These are phyloP conservation scores for Drosophila funebris DNA, from an alignment of 1,140 invertebrate species.

Conservation along the genomic window DNA sequence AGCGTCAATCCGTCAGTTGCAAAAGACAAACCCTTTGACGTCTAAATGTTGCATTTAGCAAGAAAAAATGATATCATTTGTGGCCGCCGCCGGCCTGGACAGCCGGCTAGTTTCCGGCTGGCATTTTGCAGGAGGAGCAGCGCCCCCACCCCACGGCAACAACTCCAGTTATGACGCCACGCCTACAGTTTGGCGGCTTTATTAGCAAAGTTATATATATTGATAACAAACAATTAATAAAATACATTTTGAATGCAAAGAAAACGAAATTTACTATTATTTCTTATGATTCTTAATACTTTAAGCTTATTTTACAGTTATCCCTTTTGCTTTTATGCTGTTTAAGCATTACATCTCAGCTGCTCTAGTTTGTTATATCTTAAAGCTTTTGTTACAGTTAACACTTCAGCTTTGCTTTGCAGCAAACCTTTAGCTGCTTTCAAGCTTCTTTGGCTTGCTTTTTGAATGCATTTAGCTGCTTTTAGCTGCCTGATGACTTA, in stretches of 20 bases:
- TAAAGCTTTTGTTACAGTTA: background rate
- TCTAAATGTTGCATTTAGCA: constrained; percentile 61
- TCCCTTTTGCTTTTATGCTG: constrained; percentile 1
- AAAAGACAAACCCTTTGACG: constrained; percentile 47
- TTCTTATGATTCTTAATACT: background rate
- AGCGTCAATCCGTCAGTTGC: background rate
- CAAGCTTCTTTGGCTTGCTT: too few species aligned
- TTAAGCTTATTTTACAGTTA: background rate
- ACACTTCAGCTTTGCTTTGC: constrained; percentile 16
- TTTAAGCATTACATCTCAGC: too few species aligned
- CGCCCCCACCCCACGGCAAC: background rate
- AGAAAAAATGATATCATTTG: constrained; percentile 11
- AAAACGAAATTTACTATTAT: background rate
- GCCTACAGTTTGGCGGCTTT: constrained; percentile 21
- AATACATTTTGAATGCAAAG: constrained; percentile 22
- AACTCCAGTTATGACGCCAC: constrained; percentile 16
- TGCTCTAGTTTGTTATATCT: too few species aligned
- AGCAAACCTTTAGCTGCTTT: constrained; percentile 40
- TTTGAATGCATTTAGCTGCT: constrained; percentile 31
- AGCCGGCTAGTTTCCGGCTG: constrained; percentile 43
- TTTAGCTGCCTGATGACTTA: constrained; percentile 70
- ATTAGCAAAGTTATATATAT: constrained; percentile 15
- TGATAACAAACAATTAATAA: constrained; percentile 21
- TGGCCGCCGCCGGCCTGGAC: constrained; percentile 60
- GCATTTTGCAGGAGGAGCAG: background rate